Evolutionary conservation across 2,888 invertebrate species (phyloP), one percentile per base, ranked within the genome.

Genomic region (Melolontha melolontha): DNA sequence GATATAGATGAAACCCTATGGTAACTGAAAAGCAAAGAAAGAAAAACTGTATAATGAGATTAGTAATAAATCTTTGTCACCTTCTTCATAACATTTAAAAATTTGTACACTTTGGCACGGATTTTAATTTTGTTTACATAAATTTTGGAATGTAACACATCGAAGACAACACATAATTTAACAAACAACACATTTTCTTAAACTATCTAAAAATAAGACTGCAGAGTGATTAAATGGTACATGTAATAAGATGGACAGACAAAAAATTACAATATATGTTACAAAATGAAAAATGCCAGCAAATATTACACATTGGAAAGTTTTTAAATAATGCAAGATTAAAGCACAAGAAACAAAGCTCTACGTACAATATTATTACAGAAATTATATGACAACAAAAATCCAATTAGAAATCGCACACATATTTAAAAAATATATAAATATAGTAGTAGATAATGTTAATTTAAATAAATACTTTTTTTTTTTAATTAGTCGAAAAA

Each of bases 91-190:
- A 51, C 29, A 12, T 12, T 34, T 34, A 34, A 6, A 8, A 10
- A 34, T 55, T 66, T 66, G 50, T 66, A 57, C 57, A 66, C 34
- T 66, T 66, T 66, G 66, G 66, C 66, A 66, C 66, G 59, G 66
- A 66, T 50, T 66, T 55, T 16, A 59, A 17, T 39, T 49, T 42
- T 44, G 14, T 29, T 40, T 49, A 52, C n/a, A 55, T n/a, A 55
- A 16, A 55, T 17, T 41, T 44, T 47, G 59, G 59, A 62, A 62
- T 62, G 59, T 11, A 49, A 49, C 8, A 49, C 10, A 22, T 22
- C 10, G 22, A 49, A 22, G 22, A 17, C 11, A 10, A 22, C 49
- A 10, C 6, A 22, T 14, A 8, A 41, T n/a, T 14, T 4, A 22
- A 22, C 22, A 49, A 8, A 22, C 2, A 49, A 16, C 17, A 47